Conservation (phyloP, 2,113 vertebrate species). For the Apteryx mantelli region DNA sequence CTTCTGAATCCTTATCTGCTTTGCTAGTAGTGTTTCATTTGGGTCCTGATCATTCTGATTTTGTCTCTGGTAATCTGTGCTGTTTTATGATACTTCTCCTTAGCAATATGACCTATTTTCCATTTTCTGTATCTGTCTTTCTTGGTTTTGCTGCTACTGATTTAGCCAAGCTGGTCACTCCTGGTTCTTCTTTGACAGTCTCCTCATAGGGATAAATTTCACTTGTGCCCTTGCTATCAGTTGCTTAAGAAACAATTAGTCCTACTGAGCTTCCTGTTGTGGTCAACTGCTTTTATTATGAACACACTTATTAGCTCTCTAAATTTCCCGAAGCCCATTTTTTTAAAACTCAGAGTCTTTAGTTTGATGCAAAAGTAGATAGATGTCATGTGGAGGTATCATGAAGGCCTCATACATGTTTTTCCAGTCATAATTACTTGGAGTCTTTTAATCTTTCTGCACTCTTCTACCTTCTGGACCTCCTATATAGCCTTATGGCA, state of each 20-base stretch:
- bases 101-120: neutral
- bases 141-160: neutral
- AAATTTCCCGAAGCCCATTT: neutral
- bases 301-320: neutral
- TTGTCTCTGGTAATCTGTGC: neutral
- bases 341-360: neutral
- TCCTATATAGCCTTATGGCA: neutral
- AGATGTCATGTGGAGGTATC: neutral
- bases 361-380: neutral
- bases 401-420: neutral
- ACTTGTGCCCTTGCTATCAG: neutral
- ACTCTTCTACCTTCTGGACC: neutral
- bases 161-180: neutral
- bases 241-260: neutral
- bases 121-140: too few species aligned
- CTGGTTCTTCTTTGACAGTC: neutral
- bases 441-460: neutral
- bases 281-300: neutral
- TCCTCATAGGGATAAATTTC: neutral
- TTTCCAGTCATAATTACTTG: neutral
- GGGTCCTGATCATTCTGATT: neutral
- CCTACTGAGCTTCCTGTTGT: neutral
- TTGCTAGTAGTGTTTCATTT: neutral
- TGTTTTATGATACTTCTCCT: neutral
- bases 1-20: neutral